Base-by-base conservation (phyloP, 2,797 vertebrate genomes). In the Sebastes alutus region DNA sequence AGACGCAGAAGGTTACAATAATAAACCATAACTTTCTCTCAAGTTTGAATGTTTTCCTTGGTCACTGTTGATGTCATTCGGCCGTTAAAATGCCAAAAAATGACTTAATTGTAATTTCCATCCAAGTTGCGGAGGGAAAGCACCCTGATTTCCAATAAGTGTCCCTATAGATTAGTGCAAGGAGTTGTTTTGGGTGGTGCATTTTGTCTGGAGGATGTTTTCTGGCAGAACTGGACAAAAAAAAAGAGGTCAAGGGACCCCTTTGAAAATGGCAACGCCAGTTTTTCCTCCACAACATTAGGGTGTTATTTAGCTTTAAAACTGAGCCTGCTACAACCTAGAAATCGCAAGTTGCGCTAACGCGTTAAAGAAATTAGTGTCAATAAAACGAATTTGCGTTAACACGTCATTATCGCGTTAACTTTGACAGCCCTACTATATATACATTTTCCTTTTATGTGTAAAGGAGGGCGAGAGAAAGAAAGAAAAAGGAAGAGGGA, bases 1-100 rank as follows among this genome's bases (percentile, higher is more conserved):
- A 89, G 83, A 85, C 80, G 49, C 80, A 64, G 84, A 92, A 93
- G 92, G 94, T 95, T 95, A 93, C 25, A 89, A 95, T 90, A 95
- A 95, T 88, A 96, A 80, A 72, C 88, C 81, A 7, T 78, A 80
- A 88, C 84, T 91, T 84, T 84, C 83, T 88, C 87, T 89, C 60
- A 49, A 71, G 74, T 78, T 80, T 16, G 33, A 88, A 83, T 90
- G 91, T 94, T 95, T 95, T 92, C 88, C 88, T 94, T 93, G 94
- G 93, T 95, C 92, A 91, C 88, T 62, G 79, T 78, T 93, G 94
- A 96, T 94, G 94, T 95, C 94, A 94, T 89, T 73, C 14, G 59
- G 76, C 54, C 83, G 70, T 81, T 87, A 90, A 93, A 85, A 85
- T 38, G 88, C 92, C 90, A 93, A 89, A 92, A 90, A 88, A 87